Conservation (phyloP, 2,888 invertebrate genomes). For the Rhorus exstirpatorius region DNA sequence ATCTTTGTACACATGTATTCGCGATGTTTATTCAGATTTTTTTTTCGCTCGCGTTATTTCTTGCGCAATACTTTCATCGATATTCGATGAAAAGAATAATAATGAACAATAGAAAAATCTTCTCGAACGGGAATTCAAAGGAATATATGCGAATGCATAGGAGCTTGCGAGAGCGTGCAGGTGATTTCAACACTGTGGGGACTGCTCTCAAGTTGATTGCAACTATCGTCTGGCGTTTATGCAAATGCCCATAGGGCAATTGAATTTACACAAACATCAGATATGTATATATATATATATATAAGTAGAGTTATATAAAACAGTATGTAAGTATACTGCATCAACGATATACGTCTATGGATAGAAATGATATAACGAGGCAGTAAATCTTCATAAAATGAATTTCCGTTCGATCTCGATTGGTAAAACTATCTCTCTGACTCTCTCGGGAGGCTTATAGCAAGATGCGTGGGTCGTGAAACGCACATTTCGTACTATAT, state of each 20-base stretch:
- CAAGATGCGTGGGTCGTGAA: constrained; percentile 58
- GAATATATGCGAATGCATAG: not conserved
- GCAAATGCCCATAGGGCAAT: constrained; percentile 61
- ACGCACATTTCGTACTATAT: constrained; percentile 11
- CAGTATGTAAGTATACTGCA: constrained; percentile 20
- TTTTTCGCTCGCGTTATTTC: not conserved
- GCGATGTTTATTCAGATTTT: not conserved
- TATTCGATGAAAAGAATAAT: not conserved
- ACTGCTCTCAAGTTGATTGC: constrained; percentile 46
- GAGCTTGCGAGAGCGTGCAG: not conserved
- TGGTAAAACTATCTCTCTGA: constrained; percentile 62
- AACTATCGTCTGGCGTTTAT: constrained; percentile 61
- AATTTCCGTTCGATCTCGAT: constrained; percentile 70
- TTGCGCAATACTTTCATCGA: not conserved
- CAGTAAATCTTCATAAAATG: constrained; percentile 69
- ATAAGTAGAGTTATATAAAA: not conserved
- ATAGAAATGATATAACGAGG: constrained; percentile 57
- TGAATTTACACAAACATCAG: constrained; percentile 26
- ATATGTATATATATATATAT: not conserved
- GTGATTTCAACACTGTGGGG: constrained; percentile 47
- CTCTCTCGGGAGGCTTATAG: constrained; percentile 24
- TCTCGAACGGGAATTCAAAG: not conserved
- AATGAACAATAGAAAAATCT: not conserved
- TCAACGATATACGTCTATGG: constrained; percentile 10
- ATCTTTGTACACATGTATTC: no score